These are phyloP conservation scores for Pantelozetes paolii DNA, from an alignment of 2,888 invertebrate genomes.

Conservation along the genomic window DNA sequence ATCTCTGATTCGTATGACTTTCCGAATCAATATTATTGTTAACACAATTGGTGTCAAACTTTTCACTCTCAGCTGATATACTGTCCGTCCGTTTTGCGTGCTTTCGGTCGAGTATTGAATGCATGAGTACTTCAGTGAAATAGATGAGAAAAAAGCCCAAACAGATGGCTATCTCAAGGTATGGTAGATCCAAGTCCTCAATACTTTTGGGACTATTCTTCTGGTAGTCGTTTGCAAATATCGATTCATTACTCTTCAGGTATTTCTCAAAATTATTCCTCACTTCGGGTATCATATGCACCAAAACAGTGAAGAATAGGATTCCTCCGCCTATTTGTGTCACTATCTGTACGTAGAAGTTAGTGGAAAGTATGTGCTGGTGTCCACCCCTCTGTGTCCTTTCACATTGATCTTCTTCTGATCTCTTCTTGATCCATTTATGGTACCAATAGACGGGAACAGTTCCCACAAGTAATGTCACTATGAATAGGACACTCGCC, in stretches of 20 bases:
- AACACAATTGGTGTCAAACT: background rate
- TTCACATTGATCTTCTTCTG: background rate
- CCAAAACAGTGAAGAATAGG: conserved; percentile 71
- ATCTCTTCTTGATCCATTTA: background rate
- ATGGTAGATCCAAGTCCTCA: conserved; percentile 58
- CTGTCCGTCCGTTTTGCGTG: background rate
- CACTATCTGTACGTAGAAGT: conserved; percentile 28
- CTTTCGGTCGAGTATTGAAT: conserved; percentile 59
- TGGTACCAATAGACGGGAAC: conserved; percentile 40
- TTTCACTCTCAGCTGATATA: conserved; percentile 9
- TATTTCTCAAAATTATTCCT: conserved; percentile 60
- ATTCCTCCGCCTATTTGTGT: conserved; percentile 70
- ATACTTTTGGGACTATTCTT: conserved; percentile 20
- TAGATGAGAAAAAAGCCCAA: conserved; percentile 71
- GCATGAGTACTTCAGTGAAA: conserved; percentile 71
- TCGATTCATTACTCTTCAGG: conserved; percentile 2
- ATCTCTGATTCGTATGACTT: background rate
- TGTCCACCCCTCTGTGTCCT: background rate
- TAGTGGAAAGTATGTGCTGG: background rate
- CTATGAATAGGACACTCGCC: conserved; percentile 11
- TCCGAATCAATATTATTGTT: background rate
- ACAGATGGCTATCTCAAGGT: conserved; percentile 69
- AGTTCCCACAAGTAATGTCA: conserved; percentile 39
- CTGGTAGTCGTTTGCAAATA: conserved; percentile 53
- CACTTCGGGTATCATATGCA: conserved; percentile 75